Percentiles rank a stretch among this genome's conserved stretches.
Conservation (phyloP, 2,888 invertebrate species). For the Philopedon plagiatum region DNA sequence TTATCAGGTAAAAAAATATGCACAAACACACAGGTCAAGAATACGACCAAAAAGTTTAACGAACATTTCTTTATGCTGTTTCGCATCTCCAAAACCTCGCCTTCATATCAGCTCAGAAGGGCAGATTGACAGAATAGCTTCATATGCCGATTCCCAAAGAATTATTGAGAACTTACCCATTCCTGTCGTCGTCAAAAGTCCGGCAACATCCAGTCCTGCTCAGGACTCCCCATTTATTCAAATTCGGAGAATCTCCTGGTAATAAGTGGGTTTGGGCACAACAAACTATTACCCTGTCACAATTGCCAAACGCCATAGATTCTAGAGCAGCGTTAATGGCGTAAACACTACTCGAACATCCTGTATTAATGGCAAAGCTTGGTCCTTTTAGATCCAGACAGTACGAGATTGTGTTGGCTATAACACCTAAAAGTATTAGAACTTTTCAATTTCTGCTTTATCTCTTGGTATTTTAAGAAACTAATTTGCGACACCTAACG, state of each 20-base stretch:
- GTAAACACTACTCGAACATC: constrained; percentile 91
- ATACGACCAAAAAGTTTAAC: too few species aligned
- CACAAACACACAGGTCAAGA: too few species aligned
- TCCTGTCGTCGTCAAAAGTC: constrained; percentile 25
- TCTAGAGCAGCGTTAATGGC: constrained; percentile 87
- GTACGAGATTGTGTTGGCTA: constrained; percentile 93
- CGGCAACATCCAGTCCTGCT: constrained; percentile 66
- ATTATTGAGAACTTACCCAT: constrained; percentile 15
- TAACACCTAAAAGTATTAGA: constrained; percentile 71
- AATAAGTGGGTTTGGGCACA: constrained; percentile 89
- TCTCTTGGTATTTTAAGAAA: not conserved
- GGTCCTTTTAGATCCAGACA: constrained; percentile 91
- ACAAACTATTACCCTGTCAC: constrained; percentile 91
- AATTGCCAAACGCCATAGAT: constrained; percentile 83
- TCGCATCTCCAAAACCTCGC: too few species aligned
- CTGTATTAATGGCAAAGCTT: constrained; percentile 90
- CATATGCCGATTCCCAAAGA: too few species aligned
- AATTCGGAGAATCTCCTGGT: constrained; percentile 90
- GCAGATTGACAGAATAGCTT: too few species aligned
- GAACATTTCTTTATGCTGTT: too few species aligned
- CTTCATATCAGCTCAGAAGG: too few species aligned
- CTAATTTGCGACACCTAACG: too few species aligned
- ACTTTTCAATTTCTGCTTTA: not conserved
- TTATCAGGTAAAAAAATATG: too few species aligned
- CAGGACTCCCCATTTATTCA: constrained; percentile 83